Base-by-base conservation (phyloP, 1,140 invertebrate species). In the Drosophila watanabei region DNA sequence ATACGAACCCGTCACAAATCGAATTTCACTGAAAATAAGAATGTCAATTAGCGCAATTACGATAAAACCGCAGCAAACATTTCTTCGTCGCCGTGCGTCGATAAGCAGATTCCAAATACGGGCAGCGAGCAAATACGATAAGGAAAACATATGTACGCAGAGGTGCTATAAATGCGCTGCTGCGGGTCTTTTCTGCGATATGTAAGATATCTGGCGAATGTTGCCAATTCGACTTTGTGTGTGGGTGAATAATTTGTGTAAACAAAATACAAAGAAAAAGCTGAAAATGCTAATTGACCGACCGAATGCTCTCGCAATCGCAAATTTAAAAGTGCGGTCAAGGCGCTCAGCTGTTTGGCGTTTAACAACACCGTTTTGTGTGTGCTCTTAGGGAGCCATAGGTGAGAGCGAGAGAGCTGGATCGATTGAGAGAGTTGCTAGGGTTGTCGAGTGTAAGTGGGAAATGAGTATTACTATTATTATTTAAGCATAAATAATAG, bases 21-120 rank as follows among this genome's bases (percentile, higher is more conserved):
- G 56, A 49, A 51, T 24, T 70, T 63, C 58, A 39, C 20, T 28
- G 33, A 84, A 59, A 59, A 68, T 62, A 51, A 30, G 57, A 57
- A 64, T 48, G 70, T 16, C 77, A 79, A 84, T 89, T 87, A 89
- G 68, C 46, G 64, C 72, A 89, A 89, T 84, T 80, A 89, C 37
- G 77, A 84, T 87, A 89, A 88, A 89, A 84, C 65, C 49, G 56
- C 75, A 57, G 64, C 48, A 87, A 87, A 75, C 66, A 75, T 66
- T 69, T 77, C 30, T 35, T 35, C 41, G 49, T 35, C 41, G 49
- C 43, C 28, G 37, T 54, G 41, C 32, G 49, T 32, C 46, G 59
- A 41, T 48, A 80, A 65, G 32, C 33, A 18, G 56, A 52, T 52
- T 30, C 45, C 24, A 71, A 75, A 66, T 56, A 62, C 35, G 48